A percentile compares a stretch with the other conserved stretches of the same genome.
phyloP scores from a whole-genome alignment of 2,113 vertebrate genomes.

The Carassius carassius region DNA sequence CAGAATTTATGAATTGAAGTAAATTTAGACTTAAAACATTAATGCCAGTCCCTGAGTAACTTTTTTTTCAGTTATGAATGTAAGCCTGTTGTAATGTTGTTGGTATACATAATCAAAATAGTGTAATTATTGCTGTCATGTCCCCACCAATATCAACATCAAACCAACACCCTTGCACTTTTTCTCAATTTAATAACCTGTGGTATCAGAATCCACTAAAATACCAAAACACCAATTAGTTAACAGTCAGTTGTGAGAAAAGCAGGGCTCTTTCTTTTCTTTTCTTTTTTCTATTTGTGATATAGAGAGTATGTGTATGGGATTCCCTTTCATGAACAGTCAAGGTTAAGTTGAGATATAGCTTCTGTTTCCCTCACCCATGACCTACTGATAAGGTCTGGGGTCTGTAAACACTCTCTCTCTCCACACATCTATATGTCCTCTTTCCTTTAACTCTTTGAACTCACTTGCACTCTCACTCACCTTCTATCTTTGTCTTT shows the following conservation, averaged over 20 bases:
- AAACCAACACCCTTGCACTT: not conserved
- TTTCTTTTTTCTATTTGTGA: not conserved
- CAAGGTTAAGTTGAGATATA: slow-evolving; percentile 15
- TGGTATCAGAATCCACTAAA: not conserved
- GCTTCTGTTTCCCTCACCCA: slow-evolving; percentile 2
- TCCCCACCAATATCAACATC: not conserved
- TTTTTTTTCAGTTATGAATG: not conserved
- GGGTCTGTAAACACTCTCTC: slow-evolving; percentile 8
- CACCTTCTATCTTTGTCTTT: not conserved
- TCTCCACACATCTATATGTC: not conserved
- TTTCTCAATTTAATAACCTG: not conserved
- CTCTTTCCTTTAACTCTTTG: not conserved
- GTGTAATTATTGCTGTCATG: not conserved
- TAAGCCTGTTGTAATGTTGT: not conserved
- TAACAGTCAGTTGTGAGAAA: not conserved
- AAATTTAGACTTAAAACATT: not conserved
- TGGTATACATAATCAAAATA: not conserved
- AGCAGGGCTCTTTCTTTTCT: not conserved
- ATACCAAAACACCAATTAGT: not conserved
- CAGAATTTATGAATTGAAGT: no score
- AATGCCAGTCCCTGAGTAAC: not conserved
- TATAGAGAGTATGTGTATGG: not conserved
- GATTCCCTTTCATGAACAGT: not conserved
- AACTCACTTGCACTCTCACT: not conserved
- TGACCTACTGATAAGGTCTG: slow-evolving; percentile 27